Conservation (phyloP, 1,140 invertebrate genomes). For the Ostrea edulis region DNA sequence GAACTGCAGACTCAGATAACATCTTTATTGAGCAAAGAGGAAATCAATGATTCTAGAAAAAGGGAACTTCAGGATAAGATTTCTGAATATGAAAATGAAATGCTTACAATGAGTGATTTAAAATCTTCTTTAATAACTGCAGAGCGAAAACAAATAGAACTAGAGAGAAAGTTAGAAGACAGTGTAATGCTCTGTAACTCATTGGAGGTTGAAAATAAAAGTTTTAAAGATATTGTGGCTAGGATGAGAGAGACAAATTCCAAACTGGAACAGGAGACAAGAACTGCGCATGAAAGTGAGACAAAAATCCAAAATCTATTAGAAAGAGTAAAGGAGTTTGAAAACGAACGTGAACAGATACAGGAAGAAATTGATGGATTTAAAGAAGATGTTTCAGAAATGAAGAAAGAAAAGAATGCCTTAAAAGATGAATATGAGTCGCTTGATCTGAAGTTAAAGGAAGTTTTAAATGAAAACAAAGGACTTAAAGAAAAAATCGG, state of each 20-base stretch:
- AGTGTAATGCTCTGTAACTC: constrained; percentile 53
- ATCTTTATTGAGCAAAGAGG: background rate
- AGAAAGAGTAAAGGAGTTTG: constrained; percentile 53
- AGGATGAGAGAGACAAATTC: constrained; percentile 44
- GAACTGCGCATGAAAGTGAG: constrained; percentile 38
- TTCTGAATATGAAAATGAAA: constrained; percentile 38
- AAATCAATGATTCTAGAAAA: background rate
- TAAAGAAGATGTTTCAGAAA: constrained; percentile 66
- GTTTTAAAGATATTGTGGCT: constrained; percentile 51
- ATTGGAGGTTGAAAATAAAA: constrained; percentile 56
- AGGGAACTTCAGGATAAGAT: constrained; percentile 12
- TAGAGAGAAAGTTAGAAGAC: constrained; percentile 49
- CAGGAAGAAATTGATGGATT: constrained; percentile 72
- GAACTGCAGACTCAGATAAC: background rate
- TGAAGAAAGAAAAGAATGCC: constrained; percentile 55
- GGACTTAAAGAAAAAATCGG: constrained; percentile 65
- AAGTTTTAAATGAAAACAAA: constrained; percentile 51
- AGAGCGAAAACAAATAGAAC: constrained; percentile 17
- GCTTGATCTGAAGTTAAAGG: background rate
- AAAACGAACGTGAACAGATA: constrained; percentile 67
- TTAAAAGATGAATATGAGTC: constrained; percentile 43
- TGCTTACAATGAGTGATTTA: background rate
- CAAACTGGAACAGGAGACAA: constrained; percentile 45
- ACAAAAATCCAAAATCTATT: constrained; percentile 41
- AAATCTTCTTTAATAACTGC: constrained; percentile 1